Percentiles rank a stretch among this genome's conserved stretches.
Evolutionary conservation across 2,888 invertebrate species (phyloP).

Genomic region (Crematogaster levior): DNA sequence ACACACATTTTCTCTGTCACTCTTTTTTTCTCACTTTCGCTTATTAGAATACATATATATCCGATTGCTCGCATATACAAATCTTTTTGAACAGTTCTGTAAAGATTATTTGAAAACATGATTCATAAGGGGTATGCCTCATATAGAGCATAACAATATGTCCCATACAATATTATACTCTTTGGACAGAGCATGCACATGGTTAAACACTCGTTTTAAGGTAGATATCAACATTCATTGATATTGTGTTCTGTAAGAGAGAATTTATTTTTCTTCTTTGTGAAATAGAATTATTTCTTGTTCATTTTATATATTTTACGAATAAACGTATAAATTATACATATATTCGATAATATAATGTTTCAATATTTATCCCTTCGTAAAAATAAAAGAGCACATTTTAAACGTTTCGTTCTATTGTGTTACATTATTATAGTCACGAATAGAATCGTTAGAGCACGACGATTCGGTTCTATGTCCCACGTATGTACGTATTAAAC

Average conservation of each 20-base stretch:
- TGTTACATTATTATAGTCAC: conserved; percentile 1
- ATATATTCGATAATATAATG: conserved; percentile 14
- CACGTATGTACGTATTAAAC: conserved; percentile 49
- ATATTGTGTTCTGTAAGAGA: conserved; percentile 15
- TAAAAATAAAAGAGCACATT: conserved; percentile 26
- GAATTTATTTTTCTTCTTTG: conserved; percentile 3
- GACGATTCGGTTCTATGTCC: conserved; percentile 27
- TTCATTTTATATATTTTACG: conserved; percentile 11
- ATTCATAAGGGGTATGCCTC: conserved; percentile 30
- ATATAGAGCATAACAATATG: conserved; percentile 47
- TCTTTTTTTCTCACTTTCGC: background rate
- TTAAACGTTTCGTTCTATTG: conserved; percentile 11
- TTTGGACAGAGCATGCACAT: conserved; percentile 48
- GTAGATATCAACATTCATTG: conserved; percentile 30
- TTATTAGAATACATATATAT: conserved; percentile 45
- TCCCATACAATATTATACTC: conserved; percentile 42
- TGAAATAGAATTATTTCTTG: conserved; percentile 28
- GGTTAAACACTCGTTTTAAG: conserved; percentile 38
- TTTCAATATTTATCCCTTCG: conserved; percentile 1
- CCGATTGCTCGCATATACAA: conserved; percentile 20
- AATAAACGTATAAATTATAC: conserved; percentile 36
- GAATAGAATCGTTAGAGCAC: conserved; percentile 37
- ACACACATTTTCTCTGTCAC: background rate
- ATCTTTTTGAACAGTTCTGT: conserved; percentile 47
- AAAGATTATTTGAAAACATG: conserved; percentile 48